These are phyloP conservation scores for Bombyx mori DNA, from an alignment of 1,140 invertebrate genomes.

Conservation along the genomic window DNA sequence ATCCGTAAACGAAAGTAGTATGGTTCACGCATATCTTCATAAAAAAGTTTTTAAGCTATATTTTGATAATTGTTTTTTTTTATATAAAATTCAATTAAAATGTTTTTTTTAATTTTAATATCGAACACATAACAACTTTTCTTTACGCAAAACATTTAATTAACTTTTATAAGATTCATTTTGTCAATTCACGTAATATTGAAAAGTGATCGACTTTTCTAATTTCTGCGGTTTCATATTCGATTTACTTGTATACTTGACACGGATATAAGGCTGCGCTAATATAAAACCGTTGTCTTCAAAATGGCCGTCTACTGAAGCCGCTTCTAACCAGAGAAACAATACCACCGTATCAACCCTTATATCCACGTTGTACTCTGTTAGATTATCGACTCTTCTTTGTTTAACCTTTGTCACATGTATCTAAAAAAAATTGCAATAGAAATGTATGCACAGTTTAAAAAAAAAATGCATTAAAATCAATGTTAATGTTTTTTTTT, in stretches of 20 bases:
- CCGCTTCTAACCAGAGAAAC: constrained; percentile 50
- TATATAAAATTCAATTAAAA: too few relatives aligned
- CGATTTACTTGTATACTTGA: constrained; percentile 22
- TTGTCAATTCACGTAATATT: constrained; percentile 45
- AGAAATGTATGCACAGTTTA: too few relatives aligned
- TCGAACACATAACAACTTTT: too few relatives aligned
- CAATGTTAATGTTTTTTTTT: too few relatives aligned
- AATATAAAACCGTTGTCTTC: constrained; percentile 48
- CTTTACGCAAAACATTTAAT: too few relatives aligned
- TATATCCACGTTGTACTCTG: constrained; percentile 27
- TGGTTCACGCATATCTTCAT: too few relatives aligned
- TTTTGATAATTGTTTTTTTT: too few relatives aligned
- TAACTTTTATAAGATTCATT: too few relatives aligned
- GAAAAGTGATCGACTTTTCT: constrained; percentile 31
- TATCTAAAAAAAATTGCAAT: constrained; percentile 33
- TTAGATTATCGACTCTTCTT: constrained; percentile 1
- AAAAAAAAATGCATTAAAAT: too few relatives aligned
- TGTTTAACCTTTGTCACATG: constrained; percentile 19
- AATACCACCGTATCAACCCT: constrained; percentile 35
- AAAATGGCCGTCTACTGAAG: constrained; percentile 31
- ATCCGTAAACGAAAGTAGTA: too few relatives aligned
- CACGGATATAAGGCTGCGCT: constrained; percentile 23
- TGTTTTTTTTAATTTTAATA: too few relatives aligned
- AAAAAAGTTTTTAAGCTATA: too few relatives aligned
- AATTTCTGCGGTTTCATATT: constrained; percentile 23